Evolutionary conservation across 1,140 invertebrate genomes (phyloP).

Genomic region (Leguminivora glycinivorella): DNA sequence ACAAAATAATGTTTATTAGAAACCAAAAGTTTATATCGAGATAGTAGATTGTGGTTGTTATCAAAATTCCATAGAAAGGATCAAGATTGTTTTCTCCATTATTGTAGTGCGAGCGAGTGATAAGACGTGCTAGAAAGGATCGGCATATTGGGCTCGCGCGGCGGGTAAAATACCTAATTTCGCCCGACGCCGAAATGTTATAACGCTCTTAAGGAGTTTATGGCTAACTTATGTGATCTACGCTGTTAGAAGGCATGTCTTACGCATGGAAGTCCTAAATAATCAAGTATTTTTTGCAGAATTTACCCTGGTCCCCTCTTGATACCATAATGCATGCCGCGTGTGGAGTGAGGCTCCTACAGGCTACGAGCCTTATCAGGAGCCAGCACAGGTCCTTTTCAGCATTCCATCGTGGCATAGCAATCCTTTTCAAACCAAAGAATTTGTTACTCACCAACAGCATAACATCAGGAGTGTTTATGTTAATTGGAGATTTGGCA

Average conservation of each 20-base stretch:
- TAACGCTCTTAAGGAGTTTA: background rate
- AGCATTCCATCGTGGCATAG: conserved; percentile 47
- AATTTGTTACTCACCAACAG: conserved; percentile 85
- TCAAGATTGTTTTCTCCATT: too few species aligned
- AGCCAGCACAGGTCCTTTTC: background rate
- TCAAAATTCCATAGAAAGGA: too few species aligned
- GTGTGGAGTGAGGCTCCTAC: background rate
- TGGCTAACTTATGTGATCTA: background rate
- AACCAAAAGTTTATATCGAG: too few species aligned
- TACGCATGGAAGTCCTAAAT: background rate
- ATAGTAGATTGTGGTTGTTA: too few species aligned
- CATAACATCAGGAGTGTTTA: conserved; percentile 83
- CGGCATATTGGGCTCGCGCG: too few species aligned
- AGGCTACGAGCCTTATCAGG: background rate
- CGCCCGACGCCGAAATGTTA: too few species aligned
- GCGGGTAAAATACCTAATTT: too few species aligned
- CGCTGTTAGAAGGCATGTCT: background rate
- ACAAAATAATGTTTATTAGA: too few species aligned
- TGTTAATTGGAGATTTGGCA: conserved; percentile 83
- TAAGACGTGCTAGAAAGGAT: too few species aligned
- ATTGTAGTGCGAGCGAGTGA: too few species aligned
- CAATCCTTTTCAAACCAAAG: conserved; percentile 81
- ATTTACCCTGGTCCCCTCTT: background rate
- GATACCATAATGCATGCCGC: background rate
- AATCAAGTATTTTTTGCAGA: background rate